Evolutionary conservation across 2,113 vertebrate genomes (phyloP), one percentile per base, ranked within the genome.

Genomic region (Pterocles burchelli): DNA sequence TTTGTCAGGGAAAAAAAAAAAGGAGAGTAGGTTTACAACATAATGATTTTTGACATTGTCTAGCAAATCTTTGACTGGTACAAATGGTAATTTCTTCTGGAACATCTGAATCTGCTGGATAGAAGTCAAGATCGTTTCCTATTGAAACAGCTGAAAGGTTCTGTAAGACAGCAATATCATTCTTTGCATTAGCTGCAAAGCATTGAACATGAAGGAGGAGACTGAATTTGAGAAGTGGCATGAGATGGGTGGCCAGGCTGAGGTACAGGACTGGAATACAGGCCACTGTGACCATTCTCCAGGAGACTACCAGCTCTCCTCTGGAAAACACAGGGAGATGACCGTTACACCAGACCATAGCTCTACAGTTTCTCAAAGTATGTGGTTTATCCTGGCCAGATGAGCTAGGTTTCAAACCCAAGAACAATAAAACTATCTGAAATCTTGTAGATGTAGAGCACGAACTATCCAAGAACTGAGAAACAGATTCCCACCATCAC

Each of bases 51-150:
- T 1, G 11, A 48, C n/a, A 59, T 13, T 0, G 2, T n/a, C 73
- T 83, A 93, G n/a, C 45, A 94, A 83, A 72, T 74, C 58, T 63
- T 41, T 49, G 19, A 78, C 57, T 43, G 45, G 36, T 65, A 87
- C 2, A 2, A 92, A 92, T 2, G 2, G 34, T 36, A 38, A 81
- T 94, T 93, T 84, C 54, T 89, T 76, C 43, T 73, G 75, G 58
- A 93, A 81, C 91, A 80, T 45, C 21, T 4, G 2, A 89, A 71
- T 76, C n/a, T 72, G 54, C 29, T 84, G 66, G 72, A 90, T 84
- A 46, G 59, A 81, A 51, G 21, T 70, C 48, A 89, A 49, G 52
- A 71, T 26, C 0, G 0, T 80, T 80, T 63, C 38, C 29, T 36
- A 10, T 0, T 77, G 55, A 91, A 75, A 75, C 43, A 59, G 51